Conservation (phyloP, 2,797 vertebrate genomes). For the Pitangus sulphuratus region DNA sequence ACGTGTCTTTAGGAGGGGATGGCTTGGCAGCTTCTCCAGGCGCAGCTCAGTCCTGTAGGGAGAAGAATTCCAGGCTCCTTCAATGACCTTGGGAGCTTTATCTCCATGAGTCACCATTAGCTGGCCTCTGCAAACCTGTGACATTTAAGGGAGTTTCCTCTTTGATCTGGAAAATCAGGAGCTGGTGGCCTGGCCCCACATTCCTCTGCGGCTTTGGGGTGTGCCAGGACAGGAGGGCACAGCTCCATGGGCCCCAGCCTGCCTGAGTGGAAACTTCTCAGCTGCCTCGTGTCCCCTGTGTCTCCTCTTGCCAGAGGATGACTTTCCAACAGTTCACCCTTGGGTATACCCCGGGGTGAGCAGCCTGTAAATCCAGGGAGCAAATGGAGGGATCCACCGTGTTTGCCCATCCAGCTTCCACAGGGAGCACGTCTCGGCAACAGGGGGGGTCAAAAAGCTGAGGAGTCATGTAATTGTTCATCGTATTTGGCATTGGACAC, state of each 20-base stretch:
- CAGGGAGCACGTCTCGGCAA: neutral
- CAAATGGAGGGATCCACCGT: accelerated
- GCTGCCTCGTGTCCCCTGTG: neutral
- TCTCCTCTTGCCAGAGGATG: neutral
- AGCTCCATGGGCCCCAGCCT: neutral
- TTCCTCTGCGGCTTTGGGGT: neutral
- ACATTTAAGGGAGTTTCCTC: neutral
- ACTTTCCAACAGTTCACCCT: neutral
- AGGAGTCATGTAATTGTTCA: neutral
- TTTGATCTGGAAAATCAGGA: neutral
- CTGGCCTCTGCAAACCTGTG: neutral
- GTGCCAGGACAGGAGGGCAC: neutral
- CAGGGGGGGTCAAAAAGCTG: accelerated
- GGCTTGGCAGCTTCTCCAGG: neutral
- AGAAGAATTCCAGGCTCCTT: neutral
- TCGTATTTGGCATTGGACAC: accelerated
- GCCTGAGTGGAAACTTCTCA: neutral
- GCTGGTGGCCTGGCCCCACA: neutral
- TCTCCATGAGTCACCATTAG: neutral
- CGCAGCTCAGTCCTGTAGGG: accelerated
- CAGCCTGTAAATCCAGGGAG: neutral
- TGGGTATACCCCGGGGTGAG: neutral
- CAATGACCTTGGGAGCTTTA: neutral
- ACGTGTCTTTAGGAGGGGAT: neutral
- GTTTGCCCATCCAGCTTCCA: neutral